Conservation (phyloP, 2,113 vertebrate species). For the Eublepharis macularius region DNA sequence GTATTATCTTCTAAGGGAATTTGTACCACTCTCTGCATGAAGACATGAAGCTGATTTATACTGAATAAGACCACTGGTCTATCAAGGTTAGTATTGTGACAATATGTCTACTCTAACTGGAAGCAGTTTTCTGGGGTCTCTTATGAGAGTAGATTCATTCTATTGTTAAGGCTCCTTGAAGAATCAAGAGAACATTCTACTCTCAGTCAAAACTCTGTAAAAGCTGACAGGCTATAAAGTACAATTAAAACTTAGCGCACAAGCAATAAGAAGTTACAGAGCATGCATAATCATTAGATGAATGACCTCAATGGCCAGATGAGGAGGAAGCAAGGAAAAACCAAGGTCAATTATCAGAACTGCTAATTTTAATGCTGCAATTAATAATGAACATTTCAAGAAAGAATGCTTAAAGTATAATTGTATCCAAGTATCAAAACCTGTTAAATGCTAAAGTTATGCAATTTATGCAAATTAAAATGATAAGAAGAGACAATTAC, state of each 20-base stretch:
- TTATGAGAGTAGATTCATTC: neutral
- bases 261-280: slow-evolving; percentile 66
- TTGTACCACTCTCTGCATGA: neutral
- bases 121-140: no score
- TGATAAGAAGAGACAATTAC: slow-evolving; percentile 84
- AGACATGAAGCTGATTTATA: neutral
- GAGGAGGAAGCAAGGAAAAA: slow-evolving; percentile 77
- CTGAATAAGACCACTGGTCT: no score
- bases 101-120: no score
- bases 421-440: slow-evolving; percentile 78
- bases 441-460: slow-evolving; percentile 78
- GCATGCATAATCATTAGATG: slow-evolving; percentile 72
- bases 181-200: slow-evolving; percentile 46
- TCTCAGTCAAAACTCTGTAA: slow-evolving; percentile 64
- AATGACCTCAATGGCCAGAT: slow-evolving; percentile 71
- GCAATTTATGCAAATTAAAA: slow-evolving; percentile 84
- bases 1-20: neutral
- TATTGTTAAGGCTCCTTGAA: slow-evolving; percentile 44
- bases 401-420: slow-evolving; percentile 78
- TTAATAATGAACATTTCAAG: slow-evolving; percentile 80
- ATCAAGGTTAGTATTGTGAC: no score
- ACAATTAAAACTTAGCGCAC: slow-evolving; percentile 70
- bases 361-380: slow-evolving; percentile 78
- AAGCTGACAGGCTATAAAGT: slow-evolving; percentile 69
- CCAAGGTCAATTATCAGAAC: slow-evolving; percentile 80